Conservation (phyloP, 2,113 vertebrate species). For the Platysternon megacephalum region DNA sequence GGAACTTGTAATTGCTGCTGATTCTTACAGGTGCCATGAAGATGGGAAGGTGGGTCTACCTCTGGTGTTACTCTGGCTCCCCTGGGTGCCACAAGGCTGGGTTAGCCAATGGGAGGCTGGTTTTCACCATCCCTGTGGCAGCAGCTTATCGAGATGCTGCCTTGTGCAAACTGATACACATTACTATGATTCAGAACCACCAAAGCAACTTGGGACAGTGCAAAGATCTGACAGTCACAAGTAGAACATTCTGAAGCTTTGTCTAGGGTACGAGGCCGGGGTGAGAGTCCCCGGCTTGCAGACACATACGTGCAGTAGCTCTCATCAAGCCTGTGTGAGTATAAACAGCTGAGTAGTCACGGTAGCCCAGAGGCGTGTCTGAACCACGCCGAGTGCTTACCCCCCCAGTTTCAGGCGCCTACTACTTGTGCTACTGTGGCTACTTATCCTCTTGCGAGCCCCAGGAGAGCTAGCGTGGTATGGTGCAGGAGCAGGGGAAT, state of each 20-base stretch:
- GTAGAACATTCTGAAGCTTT: background rate
- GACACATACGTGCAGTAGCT: background rate
- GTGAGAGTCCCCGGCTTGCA: background rate
- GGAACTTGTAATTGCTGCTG: background rate
- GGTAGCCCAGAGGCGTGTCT: background rate
- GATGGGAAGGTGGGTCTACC: background rate
- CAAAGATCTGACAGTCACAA: background rate
- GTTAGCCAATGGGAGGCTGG: conserved; percentile 14
- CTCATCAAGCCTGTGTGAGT: background rate
- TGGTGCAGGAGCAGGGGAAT: background rate
- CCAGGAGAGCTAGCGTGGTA: background rate
- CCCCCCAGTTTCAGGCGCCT: background rate
- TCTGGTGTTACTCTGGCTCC: background rate
- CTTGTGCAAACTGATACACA: background rate
- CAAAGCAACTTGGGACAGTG: background rate
- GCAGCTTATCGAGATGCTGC: background rate
- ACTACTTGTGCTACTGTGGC: background rate
- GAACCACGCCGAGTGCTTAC: background rate
- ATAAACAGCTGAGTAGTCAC: background rate
- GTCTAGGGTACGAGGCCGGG: background rate
- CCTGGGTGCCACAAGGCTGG: background rate
- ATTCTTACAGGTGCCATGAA: background rate
- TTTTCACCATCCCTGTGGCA: background rate
- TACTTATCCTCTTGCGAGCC: background rate
- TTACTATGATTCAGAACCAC: background rate